Percentiles rank a stretch among this genome's conserved stretches.
Evolutionary conservation across 2,888 invertebrate genomes (phyloP).

Genomic region (Chymomyza procnemis): DNA sequence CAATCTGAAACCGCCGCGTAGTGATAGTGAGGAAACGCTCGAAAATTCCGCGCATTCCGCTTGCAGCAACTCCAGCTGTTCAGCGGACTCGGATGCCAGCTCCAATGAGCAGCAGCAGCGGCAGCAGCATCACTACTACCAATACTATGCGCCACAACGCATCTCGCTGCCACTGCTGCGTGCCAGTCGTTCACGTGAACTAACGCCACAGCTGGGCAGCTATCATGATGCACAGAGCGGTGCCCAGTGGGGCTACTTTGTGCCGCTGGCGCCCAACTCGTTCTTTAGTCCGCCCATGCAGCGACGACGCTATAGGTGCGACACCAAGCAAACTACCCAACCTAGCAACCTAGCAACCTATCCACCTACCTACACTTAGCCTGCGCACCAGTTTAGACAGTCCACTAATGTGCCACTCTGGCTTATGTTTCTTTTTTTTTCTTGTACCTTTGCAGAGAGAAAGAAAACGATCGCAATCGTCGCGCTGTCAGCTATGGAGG

Average conservation of each 20-base stretch:
- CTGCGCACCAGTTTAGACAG: slow-evolving; percentile 1
- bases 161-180: slow-evolving; percentile 56
- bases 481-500: slow-evolving; percentile 77
- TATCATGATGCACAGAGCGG: slow-evolving; percentile 60
- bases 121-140: too few species aligned
- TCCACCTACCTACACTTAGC: neutral
- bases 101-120: slow-evolving; percentile 69
- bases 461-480: slow-evolving; percentile 77
- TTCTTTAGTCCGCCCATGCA: slow-evolving; percentile 78
- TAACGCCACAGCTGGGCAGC: slow-evolving; percentile 65
- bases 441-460: slow-evolving; percentile 73
- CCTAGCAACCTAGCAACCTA: too few species aligned
- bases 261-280: slow-evolving; percentile 79
- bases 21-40: slow-evolving; percentile 46
- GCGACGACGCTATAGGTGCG: slow-evolving; percentile 70
- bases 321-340: too few species aligned
- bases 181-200: slow-evolving; percentile 48
- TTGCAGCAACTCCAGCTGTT: slow-evolving; percentile 30
- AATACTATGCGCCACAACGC: slow-evolving; percentile 55
- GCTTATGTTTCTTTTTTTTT: neutral
- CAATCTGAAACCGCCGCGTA: slow-evolving; percentile 14
- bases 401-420: neutral
- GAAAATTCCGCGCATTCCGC: slow-evolving; percentile 51
- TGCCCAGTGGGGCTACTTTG: slow-evolving; percentile 82
- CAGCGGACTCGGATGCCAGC: slow-evolving; percentile 59